A percentile compares a stretch with the other conserved stretches of the same genome.
Conservation (phyloP, 2,113 vertebrate species). For the Cranoglanis bouderius region DNA sequence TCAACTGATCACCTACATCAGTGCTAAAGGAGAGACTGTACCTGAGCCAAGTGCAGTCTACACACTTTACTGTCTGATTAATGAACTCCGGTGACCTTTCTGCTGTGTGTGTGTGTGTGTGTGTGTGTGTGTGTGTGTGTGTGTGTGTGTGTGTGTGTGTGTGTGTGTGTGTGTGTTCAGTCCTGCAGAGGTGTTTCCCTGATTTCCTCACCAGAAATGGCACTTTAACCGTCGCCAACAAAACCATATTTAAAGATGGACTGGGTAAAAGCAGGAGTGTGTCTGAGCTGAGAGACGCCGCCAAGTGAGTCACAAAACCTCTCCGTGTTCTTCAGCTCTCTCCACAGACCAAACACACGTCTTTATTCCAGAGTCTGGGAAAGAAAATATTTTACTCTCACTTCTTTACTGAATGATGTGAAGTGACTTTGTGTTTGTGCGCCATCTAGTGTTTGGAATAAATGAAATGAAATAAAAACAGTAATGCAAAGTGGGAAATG, state of each 20-base stretch:
- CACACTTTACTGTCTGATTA: background rate
- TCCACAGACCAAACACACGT: background rate
- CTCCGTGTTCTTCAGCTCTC: background rate
- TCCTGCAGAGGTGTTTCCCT: conserved; percentile 93
- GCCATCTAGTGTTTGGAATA: background rate
- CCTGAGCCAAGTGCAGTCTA: too few relatives aligned
- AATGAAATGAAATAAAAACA: background rate
- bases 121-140: too few relatives aligned
- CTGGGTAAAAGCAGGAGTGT: conserved; percentile 78
- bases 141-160: too few relatives aligned
- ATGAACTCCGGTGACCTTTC: background rate
- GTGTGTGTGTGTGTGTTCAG: conserved; percentile 67
- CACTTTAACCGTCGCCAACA: conserved; percentile 81
- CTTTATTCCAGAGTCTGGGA: background rate
- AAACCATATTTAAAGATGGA: conserved; percentile 83
- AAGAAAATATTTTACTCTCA: background rate
- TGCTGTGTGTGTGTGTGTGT: conserved; percentile 39
- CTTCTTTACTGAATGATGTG: background rate
- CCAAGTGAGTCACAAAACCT: conserved; percentile 78
- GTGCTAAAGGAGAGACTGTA: background rate
- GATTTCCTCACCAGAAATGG: conserved; percentile 88
- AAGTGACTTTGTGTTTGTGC: background rate
- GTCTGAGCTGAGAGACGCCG: conserved; percentile 82
- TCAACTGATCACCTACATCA: background rate
- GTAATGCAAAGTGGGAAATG: background rate